Evolutionary conservation across 2,888 invertebrate genomes (phyloP).

Genomic region (Microctonus aethiopoides): DNA sequence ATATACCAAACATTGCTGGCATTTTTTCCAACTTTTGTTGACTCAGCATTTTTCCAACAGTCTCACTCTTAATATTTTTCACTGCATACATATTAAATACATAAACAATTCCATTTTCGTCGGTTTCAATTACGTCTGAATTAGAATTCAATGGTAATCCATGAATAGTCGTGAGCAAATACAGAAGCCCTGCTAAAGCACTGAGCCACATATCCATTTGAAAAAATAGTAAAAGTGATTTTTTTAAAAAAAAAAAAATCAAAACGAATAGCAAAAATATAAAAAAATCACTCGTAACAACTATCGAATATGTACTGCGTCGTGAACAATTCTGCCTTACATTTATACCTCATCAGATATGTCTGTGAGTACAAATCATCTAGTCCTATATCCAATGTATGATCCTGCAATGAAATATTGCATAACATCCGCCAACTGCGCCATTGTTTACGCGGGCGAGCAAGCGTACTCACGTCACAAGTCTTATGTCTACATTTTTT

Average conservation of each 20-base stretch:
- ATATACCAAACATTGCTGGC: slow-evolving; percentile 13
- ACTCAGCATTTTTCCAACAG: slow-evolving; percentile 21
- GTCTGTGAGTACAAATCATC: slow-evolving; percentile 5
- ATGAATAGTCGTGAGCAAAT: not conserved
- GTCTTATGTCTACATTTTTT: not conserved
- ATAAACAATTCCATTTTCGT: slow-evolving; percentile 23
- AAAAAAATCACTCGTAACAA: not conserved
- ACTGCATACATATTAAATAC: slow-evolving; percentile 27
- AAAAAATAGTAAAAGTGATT: not conserved
- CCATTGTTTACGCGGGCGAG: slow-evolving; percentile 13
- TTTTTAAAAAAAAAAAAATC: not conserved
- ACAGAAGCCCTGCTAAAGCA: not conserved
- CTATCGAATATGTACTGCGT: slow-evolving; percentile 17
- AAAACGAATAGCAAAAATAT: not conserved
- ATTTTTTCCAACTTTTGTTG: not conserved
- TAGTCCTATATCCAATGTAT: slow-evolving; percentile 3
- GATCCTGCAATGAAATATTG: slow-evolving; percentile 25
- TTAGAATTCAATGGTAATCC: slow-evolving; percentile 6
- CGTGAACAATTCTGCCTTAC: slow-evolving; percentile 15
- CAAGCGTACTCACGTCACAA: not conserved
- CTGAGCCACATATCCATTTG: slow-evolving; percentile 3
- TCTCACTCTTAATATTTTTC: not conserved
- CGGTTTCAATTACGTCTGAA: slow-evolving; percentile 4
- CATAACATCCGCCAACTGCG: slow-evolving; percentile 23
- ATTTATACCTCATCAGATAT: slow-evolving; percentile 21